Evolutionary conservation across 2,797 vertebrate genomes (phyloP), one percentile per base, ranked within the genome.

Genomic region (Hoplostethus mediterraneus): DNA sequence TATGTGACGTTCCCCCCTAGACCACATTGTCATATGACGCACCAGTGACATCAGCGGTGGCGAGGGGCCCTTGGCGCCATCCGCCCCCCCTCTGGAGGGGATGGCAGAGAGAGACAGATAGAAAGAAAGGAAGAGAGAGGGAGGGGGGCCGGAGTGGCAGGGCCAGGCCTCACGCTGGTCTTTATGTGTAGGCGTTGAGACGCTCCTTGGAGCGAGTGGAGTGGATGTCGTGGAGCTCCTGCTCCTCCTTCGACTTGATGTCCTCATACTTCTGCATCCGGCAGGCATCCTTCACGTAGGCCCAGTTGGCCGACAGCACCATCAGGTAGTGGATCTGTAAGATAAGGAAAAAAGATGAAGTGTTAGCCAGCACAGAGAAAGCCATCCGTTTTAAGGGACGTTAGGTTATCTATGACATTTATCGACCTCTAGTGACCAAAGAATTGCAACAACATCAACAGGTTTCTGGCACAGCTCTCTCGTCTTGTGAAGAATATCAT

Each of bases 231-330:
- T 99, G 98, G 64, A 99, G 96, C 91, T 99, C 98, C 90, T 99
- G 98, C 72, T 99, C 98, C 88, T 99, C 98, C 95, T 99, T 99
- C 4, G 98, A 99, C 88, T 99, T 99, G 94, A 99, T 98, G 93
- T 99, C 98, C 88, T 99, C 97, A 0, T 99, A 99, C 83, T 99
- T 99, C 89, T 99, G 98, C 97, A 99, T 98, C 88, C 97, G 95
- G 92, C 97, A 98, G n/a, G 98, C 98, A 30, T 98, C 97, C 88
- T 99, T 99, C 92, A 99, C 97, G 0, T 99, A 99, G 81, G 97
- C 97, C 98, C 98, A 99, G 93, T 99, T 99, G 75, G 98, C 97
- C 33, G 97, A 98, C 71, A 99, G 95, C 67, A 98, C 97, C 98
- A 99, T 99, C 89, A 99, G 93, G 90, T 98, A 99, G 80, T 99